These are phyloP conservation scores for Virgularia gustaviana DNA, from an alignment of 92 coral and sea anemone species.

Conservation along the genomic window DNA sequence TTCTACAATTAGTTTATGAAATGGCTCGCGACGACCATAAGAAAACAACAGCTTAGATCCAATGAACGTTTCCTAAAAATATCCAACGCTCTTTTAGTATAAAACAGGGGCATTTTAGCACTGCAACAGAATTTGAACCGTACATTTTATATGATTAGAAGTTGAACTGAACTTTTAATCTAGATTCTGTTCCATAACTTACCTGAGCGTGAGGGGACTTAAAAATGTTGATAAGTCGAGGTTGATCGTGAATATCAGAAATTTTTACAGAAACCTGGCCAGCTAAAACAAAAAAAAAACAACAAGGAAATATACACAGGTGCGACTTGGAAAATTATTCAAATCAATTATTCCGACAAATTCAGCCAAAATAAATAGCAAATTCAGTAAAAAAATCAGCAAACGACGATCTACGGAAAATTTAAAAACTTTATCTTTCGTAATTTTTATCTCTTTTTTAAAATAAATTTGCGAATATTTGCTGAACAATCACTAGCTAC, in stretches of 20 bases:
- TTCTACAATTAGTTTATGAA: conserved; percentile 74
- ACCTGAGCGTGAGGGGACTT: conserved; percentile 5
- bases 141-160: no score
- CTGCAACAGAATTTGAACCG: neutral
- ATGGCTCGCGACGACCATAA: conserved; percentile 94
- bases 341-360: no score
- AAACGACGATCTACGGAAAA: no score
- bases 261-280: neutral
- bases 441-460: no score
- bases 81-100: conserved; percentile 6
- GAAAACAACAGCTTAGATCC: conserved; percentile 82
- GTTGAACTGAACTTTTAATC: no score
- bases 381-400: no score
- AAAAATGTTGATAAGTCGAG: conserved; percentile 7
- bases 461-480: no score
- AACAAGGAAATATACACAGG: neutral
- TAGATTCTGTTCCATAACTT: neutral
- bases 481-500: no score
- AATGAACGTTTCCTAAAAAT: conserved; percentile 21
- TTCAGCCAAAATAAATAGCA: no score
- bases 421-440: no score
- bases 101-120: neutral
- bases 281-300: neutral
- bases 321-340: no score
- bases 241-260: neutral